phyloP scores from a whole-genome alignment of 1,140 invertebrate genomes.

The Saccostrea glomerata region DNA sequence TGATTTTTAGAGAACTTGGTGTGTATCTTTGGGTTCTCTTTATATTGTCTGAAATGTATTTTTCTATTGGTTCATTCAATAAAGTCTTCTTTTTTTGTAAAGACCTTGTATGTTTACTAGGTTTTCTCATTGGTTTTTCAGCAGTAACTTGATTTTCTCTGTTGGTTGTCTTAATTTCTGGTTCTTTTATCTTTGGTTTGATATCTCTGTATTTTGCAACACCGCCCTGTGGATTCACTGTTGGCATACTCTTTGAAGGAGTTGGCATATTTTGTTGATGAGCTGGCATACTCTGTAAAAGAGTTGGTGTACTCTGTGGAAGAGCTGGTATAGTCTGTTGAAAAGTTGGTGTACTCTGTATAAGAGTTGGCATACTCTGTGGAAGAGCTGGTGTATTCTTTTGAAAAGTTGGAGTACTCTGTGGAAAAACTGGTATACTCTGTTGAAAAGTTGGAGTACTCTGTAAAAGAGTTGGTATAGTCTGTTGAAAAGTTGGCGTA shows the following conservation, averaged over 20 bases:
- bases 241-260: not conserved
- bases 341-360: no score
- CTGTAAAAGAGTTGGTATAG: no score
- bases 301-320: no score
- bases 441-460: no score
- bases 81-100: not conserved
- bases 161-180: not conserved
- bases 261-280: not conserved
- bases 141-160: not conserved
- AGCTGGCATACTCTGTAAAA: no score
- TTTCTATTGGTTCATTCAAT: not conserved
- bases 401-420: no score
- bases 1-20: not conserved
- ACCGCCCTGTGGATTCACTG: not conserved
- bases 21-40: not conserved
- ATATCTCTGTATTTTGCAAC: not conserved
- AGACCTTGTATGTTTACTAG: not conserved
- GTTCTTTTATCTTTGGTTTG: conserved; percentile 13
- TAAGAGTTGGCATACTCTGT: no score
- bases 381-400: no score
- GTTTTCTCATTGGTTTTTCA: conserved; percentile 18
- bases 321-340: no score
- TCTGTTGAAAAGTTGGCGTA: no score
- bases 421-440: no score
- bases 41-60: conserved; percentile 15